Evolutionary conservation across 2,113 vertebrate genomes (phyloP), one percentile per base, ranked within the genome.

Genomic region (Oenanthe oenanthe): DNA sequence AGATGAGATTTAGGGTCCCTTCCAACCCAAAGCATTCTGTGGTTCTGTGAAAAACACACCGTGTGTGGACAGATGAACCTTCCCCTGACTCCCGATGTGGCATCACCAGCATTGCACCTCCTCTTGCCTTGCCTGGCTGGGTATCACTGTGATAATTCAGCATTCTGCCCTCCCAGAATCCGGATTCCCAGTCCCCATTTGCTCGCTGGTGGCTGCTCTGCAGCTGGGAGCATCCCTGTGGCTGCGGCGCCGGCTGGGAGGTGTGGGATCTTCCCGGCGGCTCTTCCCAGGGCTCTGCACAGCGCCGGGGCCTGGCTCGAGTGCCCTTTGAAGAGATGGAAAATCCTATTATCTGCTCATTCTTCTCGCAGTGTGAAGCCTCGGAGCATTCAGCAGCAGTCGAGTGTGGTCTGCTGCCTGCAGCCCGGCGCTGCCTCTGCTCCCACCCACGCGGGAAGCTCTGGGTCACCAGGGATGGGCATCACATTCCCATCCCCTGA

Each of bases 311-410:
- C 85, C 76, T 29, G 70, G 73, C 87, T 95, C 25, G 2, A 47
- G 4, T 17, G 17, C 74, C 85, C 96, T 96, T 97, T 95, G 95
- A 97, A 94, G 89, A 93, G 80, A 79, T 2, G 40, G 94, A 93
- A 97, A 97, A 97, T 97, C 96, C 96, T 85, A 96, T 96, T 96
- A 97, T 96, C 92, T 96, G 95, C 96, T 97, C 93, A 96, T 96
- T 96, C 95, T 94, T 93, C 66, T 95, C 93, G 0, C 95, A 89
- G 95, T 20, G 78, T 88, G 94, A 95, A 91, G 75, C 94, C 84
- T 89, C 87, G 9, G 93, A 92, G 95, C 95, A 29, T 94, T 93
- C 95, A 94, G 77, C 87, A 70, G 94, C 85, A 92, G 78, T 62
- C 10, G 47, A 96, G 95, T 89, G 95, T 96, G 92, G 92, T 92